A percentile compares a stretch with the other conserved stretches of the same genome.
Conservation (phyloP, 2,797 vertebrate species). For the Myotis daubentonii region DNA sequence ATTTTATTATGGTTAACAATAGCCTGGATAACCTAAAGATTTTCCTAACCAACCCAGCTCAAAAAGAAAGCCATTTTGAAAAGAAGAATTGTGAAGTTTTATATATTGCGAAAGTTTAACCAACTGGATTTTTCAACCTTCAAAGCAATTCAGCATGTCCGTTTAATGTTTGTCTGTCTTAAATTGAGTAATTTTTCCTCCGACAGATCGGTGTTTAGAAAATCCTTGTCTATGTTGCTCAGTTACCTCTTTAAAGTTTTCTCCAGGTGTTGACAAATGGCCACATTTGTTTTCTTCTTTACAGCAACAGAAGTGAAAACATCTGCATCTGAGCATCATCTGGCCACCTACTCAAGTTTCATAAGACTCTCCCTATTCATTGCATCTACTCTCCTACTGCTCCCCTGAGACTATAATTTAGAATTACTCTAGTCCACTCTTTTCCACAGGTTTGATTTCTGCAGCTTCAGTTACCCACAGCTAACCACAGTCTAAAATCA, state of each 20-base stretch:
- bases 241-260: slow-evolving; percentile 70
- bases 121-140: slow-evolving; percentile 54
- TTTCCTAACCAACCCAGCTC: not conserved
- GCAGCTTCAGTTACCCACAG: not conserved
- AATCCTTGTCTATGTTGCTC: slow-evolving; percentile 53
- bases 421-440: not conserved
- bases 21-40: not conserved
- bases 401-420: not conserved
- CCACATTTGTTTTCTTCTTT: slow-evolving; percentile 38
- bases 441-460: not conserved
- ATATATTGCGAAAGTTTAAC: slow-evolving; percentile 60
- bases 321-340: not conserved
- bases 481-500: not conserved
- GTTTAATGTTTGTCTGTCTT: slow-evolving; percentile 66
- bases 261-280: slow-evolving; percentile 73
- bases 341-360: not conserved
- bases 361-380: not conserved
- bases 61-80: slow-evolving; percentile 14
- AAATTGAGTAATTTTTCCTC: slow-evolving; percentile 48
- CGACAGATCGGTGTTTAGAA: slow-evolving; percentile 56
- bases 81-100: slow-evolving; percentile 68
- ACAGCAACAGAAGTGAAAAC: slow-evolving; percentile 28
- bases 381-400: not conserved
- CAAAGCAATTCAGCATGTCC: slow-evolving; percentile 47
- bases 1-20: not conserved